phyloP scores from a whole-genome alignment of 2,113 vertebrate genomes.

The Capra hircus region DNA sequence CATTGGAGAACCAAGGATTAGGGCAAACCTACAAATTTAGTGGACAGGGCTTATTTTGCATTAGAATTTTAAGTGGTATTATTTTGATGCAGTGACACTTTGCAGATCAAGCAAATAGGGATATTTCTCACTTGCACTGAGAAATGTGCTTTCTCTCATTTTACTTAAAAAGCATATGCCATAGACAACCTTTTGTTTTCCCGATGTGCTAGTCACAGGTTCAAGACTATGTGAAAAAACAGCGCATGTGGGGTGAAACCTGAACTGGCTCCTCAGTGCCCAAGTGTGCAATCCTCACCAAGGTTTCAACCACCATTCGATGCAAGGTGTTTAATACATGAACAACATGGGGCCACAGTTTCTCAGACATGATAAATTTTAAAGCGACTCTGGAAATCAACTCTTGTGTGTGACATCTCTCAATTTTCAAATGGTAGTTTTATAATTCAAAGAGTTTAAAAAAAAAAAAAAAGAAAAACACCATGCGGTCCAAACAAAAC shows the following conservation, averaged over 20 bases:
- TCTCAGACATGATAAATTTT: neutral
- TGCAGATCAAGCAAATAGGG: neutral
- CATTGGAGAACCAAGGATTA: neutral
- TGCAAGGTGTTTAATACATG: neutral
- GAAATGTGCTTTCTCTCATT: neutral
- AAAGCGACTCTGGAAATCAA: neutral
- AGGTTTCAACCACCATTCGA: neutral
- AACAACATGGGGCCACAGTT: neutral
- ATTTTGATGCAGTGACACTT: neutral
- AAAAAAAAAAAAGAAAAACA: neutral
- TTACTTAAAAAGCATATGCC: neutral
- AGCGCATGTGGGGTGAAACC: neutral
- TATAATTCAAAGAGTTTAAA: neutral
- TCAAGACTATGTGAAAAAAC: neutral
- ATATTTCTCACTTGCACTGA: neutral
- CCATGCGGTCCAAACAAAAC: neutral
- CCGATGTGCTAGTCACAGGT: neutral
- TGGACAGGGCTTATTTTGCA: neutral
- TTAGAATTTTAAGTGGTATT: neutral
- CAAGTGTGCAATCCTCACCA: neutral
- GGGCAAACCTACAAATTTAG: neutral
- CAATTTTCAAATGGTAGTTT: neutral
- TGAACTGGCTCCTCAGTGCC: neutral
- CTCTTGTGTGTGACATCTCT: neutral
- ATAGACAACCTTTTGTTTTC: neutral